Conservation (phyloP, 2,113 vertebrate species). For the Anser brachyrhynchus region DNA sequence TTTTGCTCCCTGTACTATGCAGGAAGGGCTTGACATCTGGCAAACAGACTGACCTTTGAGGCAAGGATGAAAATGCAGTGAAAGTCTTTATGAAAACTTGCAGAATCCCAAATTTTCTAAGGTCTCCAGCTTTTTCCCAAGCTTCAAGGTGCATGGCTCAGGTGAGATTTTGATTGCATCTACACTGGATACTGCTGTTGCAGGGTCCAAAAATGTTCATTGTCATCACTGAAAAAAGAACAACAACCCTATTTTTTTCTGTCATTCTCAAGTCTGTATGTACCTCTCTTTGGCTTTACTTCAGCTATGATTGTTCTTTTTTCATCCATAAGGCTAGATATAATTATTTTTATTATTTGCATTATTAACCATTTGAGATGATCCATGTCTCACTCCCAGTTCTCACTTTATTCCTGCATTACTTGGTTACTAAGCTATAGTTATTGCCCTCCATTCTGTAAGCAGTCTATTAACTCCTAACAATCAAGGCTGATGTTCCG, state of each 20-base stretch:
- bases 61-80: neutral
- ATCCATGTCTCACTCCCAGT: neutral
- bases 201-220: neutral
- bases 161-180: neutral
- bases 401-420: neutral
- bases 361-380: neutral
- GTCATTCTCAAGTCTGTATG: neutral
- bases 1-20: neutral
- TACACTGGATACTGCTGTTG: neutral
- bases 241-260: neutral
- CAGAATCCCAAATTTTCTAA: neutral
- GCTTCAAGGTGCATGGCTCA: neutral
- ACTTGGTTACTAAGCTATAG: neutral
- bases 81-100: neutral
- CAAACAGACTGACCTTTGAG: slow-evolving; percentile 17
- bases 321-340: neutral
- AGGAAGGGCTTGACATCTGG: slow-evolving; percentile 38
- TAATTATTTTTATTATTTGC: neutral
- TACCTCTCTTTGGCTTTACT: neutral
- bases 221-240: neutral
- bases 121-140: neutral
- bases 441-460: neutral
- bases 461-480: neutral
- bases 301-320: neutral
- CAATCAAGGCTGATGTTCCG: neutral